A percentile compares a stretch with the other conserved stretches of the same genome.
These are phyloP conservation scores for Neodiprion fabricii DNA, from an alignment of 1,140 invertebrate genomes.

Conservation along the genomic window DNA sequence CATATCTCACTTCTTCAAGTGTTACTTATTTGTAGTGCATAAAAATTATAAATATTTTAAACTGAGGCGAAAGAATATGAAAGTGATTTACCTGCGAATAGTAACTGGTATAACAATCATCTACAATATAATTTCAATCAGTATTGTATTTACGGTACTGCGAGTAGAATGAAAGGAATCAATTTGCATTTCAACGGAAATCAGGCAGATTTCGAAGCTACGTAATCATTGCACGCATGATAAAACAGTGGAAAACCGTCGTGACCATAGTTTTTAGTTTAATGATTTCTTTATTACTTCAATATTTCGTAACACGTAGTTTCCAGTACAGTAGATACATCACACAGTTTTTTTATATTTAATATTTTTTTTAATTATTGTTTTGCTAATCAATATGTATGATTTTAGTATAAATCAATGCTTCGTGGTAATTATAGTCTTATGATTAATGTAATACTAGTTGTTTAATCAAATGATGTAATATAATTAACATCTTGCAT, in stretches of 20 bases:
- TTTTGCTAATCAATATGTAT: conserved; percentile 6
- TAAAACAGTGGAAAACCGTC: conserved; percentile 12
- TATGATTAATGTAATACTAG: conserved; percentile 35
- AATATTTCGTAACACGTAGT: conserved; percentile 52
- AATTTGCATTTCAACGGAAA: conserved; percentile 15
- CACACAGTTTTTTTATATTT: conserved; percentile 37
- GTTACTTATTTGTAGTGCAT: too few species aligned
- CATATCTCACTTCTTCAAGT: too few species aligned
- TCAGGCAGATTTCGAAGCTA: neutral
- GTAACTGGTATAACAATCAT: neutral
- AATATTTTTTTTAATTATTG: conserved; percentile 25
- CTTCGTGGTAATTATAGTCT: conserved; percentile 40
- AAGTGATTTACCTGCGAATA: too few species aligned
- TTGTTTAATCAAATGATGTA: conserved; percentile 37
- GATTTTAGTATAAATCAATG: conserved; percentile 36
- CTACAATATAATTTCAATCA: neutral
- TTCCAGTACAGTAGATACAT: conserved; percentile 42
- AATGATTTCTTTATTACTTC: conserved; percentile 51
- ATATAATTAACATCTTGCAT: conserved; percentile 17
- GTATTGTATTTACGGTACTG: neutral
- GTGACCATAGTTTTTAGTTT: conserved; percentile 30
- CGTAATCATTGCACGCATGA: neutral
- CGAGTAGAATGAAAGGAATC: neutral
- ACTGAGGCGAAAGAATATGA: too few species aligned
- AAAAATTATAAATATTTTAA: too few species aligned